phyloP scores from a whole-genome alignment of 1,140 invertebrate genomes.

The Aphelinus atriplicis region DNA sequence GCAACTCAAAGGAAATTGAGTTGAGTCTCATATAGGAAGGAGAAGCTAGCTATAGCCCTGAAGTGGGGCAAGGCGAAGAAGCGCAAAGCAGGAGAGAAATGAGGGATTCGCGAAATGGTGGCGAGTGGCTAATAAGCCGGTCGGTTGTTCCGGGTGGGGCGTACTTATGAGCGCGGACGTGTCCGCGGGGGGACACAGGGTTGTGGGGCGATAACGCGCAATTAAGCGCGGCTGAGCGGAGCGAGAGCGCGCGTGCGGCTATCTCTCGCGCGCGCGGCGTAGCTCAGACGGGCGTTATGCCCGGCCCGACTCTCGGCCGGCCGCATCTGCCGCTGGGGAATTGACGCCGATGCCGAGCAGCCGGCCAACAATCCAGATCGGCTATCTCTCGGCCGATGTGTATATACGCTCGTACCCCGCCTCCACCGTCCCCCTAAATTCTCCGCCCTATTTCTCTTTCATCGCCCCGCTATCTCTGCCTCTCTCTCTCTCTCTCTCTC shows the following conservation, averaged over 20 bases:
- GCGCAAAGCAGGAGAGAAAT: no score
- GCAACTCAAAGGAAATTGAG: no score
- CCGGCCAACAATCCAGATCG: slow-evolving; percentile 39
- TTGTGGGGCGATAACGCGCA: slow-evolving; percentile 21
- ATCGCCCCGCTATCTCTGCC: not conserved
- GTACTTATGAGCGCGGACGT: not conserved
- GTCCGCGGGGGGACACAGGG: not conserved
- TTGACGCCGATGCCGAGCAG: slow-evolving; percentile 42
- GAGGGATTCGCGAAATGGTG: no score
- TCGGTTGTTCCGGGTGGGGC: no score
- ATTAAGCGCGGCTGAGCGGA: slow-evolving; percentile 17
- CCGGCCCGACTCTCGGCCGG: not conserved
- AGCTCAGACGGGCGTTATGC: not conserved
- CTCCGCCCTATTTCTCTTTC: slow-evolving; percentile 3
- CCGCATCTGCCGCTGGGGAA: slow-evolving; percentile 46
- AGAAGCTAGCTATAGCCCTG: no score
- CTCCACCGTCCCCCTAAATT: slow-evolving; percentile 22
- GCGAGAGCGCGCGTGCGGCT: not conserved
- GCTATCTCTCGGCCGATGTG: slow-evolving; percentile 18
- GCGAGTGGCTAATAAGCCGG: no score
- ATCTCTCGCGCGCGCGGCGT: not conserved
- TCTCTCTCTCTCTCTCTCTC: slow-evolving; percentile 13
- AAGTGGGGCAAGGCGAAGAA: no score
- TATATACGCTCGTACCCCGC: slow-evolving; percentile 38
- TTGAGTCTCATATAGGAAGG: no score